These are phyloP conservation scores for Heterodera schachtii DNA, from an alignment of 1,140 invertebrate species.

Conservation along the genomic window DNA sequence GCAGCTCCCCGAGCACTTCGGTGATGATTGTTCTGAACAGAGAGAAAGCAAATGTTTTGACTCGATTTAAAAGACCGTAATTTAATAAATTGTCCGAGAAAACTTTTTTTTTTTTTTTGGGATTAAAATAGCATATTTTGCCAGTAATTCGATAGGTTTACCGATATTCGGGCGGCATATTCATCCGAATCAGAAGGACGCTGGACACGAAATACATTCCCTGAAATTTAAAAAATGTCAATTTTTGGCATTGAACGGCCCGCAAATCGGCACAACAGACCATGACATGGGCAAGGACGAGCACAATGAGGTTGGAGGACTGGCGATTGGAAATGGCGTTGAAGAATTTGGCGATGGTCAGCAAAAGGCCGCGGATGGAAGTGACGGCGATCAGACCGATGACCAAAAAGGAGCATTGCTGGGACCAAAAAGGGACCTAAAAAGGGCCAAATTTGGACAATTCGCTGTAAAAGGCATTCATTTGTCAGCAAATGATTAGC, in stretches of 20 bases:
- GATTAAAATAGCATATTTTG: too few relatives aligned
- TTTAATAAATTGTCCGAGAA: too few relatives aligned
- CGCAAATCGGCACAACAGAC: constrained; percentile 67
- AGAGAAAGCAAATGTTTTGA: too few relatives aligned
- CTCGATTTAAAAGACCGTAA: too few relatives aligned
- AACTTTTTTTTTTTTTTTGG: constrained; percentile 27
- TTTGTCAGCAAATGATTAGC: too few relatives aligned
- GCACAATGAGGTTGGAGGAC: constrained; percentile 96
- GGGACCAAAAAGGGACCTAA: constrained; percentile 87
- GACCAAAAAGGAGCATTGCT: constrained; percentile 94
- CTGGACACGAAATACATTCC: constrained; percentile 99
- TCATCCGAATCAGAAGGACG: constrained; percentile 96
- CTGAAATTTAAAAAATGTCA: constrained; percentile 67
- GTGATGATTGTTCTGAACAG: constrained; percentile 84
- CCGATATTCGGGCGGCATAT: constrained; percentile 95
- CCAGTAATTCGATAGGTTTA: constrained; percentile 41
- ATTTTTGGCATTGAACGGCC: not conserved
- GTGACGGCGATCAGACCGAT: constrained; percentile 97
- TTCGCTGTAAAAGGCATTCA: not conserved
- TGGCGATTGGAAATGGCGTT: constrained; percentile 99
- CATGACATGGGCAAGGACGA: constrained; percentile 96
- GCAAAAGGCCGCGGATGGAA: constrained; percentile 89
- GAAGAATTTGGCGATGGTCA: constrained; percentile 99
- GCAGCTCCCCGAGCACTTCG: constrained; percentile 92
- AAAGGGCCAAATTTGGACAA: not conserved